A percentile compares a stretch with the other conserved stretches of the same genome.
Evolutionary conservation across 2,113 vertebrate genomes (phyloP).

Genomic region (Glareola pratincola): DNA sequence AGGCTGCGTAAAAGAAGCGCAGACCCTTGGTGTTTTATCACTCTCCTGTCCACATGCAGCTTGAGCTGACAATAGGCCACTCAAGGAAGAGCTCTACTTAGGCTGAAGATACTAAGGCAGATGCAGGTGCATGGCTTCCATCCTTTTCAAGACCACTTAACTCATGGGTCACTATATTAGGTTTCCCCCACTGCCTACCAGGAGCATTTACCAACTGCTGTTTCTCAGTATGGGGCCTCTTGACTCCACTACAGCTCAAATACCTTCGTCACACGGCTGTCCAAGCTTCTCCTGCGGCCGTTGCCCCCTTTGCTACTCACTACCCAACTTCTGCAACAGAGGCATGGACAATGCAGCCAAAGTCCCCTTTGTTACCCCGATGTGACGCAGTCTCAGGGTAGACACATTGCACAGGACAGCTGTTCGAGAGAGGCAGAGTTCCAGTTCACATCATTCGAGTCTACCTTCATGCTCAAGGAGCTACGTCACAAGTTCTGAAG

Average conservation of each 20-base stretch:
- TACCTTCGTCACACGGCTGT: not conserved
- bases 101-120: not conserved
- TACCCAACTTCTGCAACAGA: not conserved
- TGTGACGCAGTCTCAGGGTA: not conserved
- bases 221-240: not conserved
- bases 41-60: not conserved
- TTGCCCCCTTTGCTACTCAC: not conserved
- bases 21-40: not conserved
- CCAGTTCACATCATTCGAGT: not conserved
- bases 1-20: not conserved
- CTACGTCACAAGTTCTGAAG: not conserved
- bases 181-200: not conserved
- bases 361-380: not conserved
- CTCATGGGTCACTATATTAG: not conserved
- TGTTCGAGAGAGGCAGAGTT: not conserved
- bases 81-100: not conserved
- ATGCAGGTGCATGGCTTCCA: not conserved
- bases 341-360: not conserved
- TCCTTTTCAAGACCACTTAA: not conserved
- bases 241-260: not conserved
- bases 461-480: not conserved
- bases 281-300: not conserved
- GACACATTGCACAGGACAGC: not conserved
- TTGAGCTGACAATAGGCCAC: not conserved
- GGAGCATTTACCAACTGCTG: not conserved